Percentiles rank a stretch among this genome's conserved stretches.
Conservation (phyloP, 2,797 vertebrate genomes). For the Peromyscus nudipes region DNA sequence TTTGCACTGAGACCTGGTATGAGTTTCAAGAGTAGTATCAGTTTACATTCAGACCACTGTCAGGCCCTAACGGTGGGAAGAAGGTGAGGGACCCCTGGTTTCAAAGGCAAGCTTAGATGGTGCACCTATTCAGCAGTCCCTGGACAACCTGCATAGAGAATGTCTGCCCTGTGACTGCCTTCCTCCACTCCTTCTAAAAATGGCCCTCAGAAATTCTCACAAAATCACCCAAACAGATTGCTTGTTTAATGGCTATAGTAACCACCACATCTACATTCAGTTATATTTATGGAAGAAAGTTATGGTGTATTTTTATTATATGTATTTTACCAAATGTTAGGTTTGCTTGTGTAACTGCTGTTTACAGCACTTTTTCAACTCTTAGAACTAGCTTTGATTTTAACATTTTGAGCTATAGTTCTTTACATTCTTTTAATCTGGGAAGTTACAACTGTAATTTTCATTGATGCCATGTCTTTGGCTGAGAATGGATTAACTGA, state of each 20-base stretch:
- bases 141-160: neutral
- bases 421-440: neutral
- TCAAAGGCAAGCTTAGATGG: neutral
- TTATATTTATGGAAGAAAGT: neutral
- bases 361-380: neutral
- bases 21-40: neutral
- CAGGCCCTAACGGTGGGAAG: neutral
- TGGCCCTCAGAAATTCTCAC: neutral
- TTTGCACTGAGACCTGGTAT: neutral
- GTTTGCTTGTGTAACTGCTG: neutral
- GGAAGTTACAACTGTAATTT: neutral
- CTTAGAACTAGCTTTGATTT: conserved; percentile 7
- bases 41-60: neutral
- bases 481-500: neutral
- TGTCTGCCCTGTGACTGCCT: neutral
- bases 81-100: neutral
- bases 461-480: neutral
- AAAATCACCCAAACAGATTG: neutral
- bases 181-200: conserved; percentile 14
- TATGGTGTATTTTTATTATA: conserved; percentile 4
- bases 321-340: conserved; percentile 13
- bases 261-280: neutral
- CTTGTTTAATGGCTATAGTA: neutral
- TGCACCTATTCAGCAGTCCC: neutral
- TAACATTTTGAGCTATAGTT: neutral